Evolutionary conservation across 2,888 invertebrate species (phyloP).

Genomic region (Elegia similella): DNA sequence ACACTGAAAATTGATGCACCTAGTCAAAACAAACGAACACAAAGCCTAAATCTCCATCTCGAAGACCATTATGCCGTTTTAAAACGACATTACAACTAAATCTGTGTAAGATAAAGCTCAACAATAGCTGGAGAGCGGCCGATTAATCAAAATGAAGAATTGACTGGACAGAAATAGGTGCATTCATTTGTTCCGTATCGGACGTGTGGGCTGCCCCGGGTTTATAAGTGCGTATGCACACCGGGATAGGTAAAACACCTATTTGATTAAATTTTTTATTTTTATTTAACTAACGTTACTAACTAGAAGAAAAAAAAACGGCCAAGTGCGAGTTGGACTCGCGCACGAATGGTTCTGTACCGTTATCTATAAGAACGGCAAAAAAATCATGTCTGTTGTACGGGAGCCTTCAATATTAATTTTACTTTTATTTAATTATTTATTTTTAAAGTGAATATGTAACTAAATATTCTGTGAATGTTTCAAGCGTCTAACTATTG

Average conservation of each 20-base stretch:
- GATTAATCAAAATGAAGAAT: constrained; percentile 75
- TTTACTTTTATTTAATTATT: no score
- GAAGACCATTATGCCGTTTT: constrained; percentile 39
- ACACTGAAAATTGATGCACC: neutral
- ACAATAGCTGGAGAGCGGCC: constrained; percentile 47
- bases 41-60: constrained; percentile 16
- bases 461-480: no score
- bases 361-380: no score
- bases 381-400: no score
- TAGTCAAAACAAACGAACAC: neutral
- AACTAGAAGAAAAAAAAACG: no score
- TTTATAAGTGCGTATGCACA: constrained; percentile 24
- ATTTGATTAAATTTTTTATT: no score
- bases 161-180: constrained; percentile 64
- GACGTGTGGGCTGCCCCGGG: constrained; percentile 39
- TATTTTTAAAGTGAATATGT: no score
- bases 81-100: constrained; percentile 70
- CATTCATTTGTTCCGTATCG: constrained; percentile 64
- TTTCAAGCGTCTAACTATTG: no score
- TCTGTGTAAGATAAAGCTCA: constrained; percentile 57
- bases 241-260: neutral
- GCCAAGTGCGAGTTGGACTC: no score
- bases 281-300: no score
- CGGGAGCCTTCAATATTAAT: no score
- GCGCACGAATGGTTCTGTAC: no score